phyloP scores from a whole-genome alignment of 2,888 invertebrate genomes.

The Athripsodes cinereus region DNA sequence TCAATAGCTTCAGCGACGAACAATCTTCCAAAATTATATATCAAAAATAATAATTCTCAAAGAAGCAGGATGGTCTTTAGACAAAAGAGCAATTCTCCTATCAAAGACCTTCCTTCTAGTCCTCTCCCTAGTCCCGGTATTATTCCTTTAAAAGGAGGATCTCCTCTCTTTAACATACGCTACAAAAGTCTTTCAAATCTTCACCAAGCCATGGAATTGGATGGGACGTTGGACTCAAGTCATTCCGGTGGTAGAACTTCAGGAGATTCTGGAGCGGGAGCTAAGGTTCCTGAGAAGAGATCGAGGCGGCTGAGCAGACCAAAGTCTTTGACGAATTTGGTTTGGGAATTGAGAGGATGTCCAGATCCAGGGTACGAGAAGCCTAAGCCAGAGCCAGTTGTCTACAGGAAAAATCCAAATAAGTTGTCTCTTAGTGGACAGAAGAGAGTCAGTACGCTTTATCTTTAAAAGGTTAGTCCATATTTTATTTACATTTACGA shows the following conservation, averaged over 20 bases:
- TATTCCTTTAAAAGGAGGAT: constrained; percentile 59
- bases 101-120: constrained; percentile 64
- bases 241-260: constrained; percentile 83
- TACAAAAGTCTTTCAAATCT: constrained; percentile 65
- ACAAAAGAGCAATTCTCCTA: constrained; percentile 66
- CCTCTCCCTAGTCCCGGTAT: constrained; percentile 48
- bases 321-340: constrained; percentile 79
- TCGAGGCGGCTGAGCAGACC: constrained; percentile 77
- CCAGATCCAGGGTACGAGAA: constrained; percentile 40
- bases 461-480: constrained; percentile 38
- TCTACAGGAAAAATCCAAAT: constrained; percentile 46
- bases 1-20: constrained; percentile 46
- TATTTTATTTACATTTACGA: not conserved
- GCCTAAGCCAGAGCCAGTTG: constrained; percentile 44
- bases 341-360: constrained; percentile 65
- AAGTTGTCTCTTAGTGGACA: constrained; percentile 49
- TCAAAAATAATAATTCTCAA: constrained; percentile 67
- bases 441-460: constrained; percentile 53
- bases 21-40: constrained; percentile 70
- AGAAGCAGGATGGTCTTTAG: constrained; percentile 59
- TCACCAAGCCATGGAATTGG: constrained; percentile 67
- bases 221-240: constrained; percentile 84
- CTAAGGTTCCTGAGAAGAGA: constrained; percentile 76
- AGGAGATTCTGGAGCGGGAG: constrained; percentile 72
- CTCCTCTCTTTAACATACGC: constrained; percentile 71